phyloP scores from a whole-genome alignment of 2,797 vertebrate genomes.

The Luscinia megarhynchos region DNA sequence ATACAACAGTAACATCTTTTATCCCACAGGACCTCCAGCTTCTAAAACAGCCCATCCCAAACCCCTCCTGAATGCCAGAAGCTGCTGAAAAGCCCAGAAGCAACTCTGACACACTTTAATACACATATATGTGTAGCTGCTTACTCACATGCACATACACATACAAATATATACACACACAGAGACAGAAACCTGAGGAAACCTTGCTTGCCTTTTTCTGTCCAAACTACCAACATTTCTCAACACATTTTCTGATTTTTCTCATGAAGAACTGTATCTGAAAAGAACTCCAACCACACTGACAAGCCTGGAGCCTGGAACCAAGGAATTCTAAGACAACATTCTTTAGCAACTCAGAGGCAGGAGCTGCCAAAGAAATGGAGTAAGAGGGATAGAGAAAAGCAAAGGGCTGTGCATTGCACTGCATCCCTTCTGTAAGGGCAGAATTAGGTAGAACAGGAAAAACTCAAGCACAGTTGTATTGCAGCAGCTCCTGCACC shows the following conservation, averaged over 20 bases:
- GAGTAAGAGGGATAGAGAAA: neutral
- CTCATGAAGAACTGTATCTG: neutral
- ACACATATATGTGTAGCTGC: neutral
- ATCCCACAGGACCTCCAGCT: neutral
- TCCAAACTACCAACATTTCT: neutral
- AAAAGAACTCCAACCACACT: neutral
- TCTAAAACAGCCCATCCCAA: neutral
- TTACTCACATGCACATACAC: neutral
- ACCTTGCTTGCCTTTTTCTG: neutral
- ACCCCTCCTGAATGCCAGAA: neutral
- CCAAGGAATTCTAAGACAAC: neutral
- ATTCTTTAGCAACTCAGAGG: neutral
- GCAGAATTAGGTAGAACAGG: neutral
- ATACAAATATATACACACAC: neutral
- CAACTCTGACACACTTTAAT: neutral
- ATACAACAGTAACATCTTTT: no score
- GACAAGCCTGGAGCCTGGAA: neutral
- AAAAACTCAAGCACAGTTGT: neutral
- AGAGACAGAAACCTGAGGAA: neutral
- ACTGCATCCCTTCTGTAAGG: neutral
- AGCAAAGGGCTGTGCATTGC: neutral
- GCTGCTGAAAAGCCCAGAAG: neutral
- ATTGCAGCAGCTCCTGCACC: neutral
- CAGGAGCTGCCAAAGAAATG: neutral
- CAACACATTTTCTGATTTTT: neutral